A percentile compares a stretch with the other conserved stretches of the same genome.
phyloP scores from a whole-genome alignment of 2,113 vertebrate genomes.

The Hippocampus comes region DNA sequence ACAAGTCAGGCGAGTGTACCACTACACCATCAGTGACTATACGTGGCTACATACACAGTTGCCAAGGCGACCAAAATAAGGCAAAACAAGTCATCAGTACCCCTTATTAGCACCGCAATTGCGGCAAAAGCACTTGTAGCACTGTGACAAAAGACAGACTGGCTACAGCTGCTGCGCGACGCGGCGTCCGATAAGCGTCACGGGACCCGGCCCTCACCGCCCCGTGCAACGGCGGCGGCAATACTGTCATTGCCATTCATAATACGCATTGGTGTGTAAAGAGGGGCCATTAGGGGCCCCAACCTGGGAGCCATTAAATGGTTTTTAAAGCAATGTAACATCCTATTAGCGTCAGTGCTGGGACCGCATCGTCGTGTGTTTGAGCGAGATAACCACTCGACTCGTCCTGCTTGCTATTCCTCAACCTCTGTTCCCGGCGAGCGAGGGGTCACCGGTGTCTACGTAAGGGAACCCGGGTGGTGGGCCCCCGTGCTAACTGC shows the following conservation, averaged over 20 bases:
- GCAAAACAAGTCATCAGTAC: no score
- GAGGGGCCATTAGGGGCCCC: conserved; percentile 97
- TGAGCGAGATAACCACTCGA: conserved; percentile 95
- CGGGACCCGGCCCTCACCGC: conserved; percentile 39
- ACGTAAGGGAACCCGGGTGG: conserved; percentile 28
- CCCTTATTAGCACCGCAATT: no score
- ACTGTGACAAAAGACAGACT: background rate
- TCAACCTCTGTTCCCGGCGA: conserved; percentile 42
- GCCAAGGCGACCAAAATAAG: no score
- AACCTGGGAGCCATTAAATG: conserved; percentile 99
- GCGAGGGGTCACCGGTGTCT: conserved; percentile 53
- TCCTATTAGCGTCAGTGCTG: conserved; percentile 99
- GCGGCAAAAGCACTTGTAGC: no score
- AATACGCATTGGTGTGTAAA: no score
- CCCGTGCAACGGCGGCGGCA: conserved; percentile 54
- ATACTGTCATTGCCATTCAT: no score
- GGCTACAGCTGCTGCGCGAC: background rate
- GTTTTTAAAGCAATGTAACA: conserved; percentile 99
- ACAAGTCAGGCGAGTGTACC: no score
- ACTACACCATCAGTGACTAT: no score
- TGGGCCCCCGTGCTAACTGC: conserved; percentile 29
- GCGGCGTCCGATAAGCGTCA: conserved; percentile 17
- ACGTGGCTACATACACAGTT: no score
- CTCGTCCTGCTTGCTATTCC: conserved; percentile 78
- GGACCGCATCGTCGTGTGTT: conserved; percentile 98